Evolutionary conservation across 2,888 invertebrate species (phyloP).

Genomic region (Oeneis ivallda): DNA sequence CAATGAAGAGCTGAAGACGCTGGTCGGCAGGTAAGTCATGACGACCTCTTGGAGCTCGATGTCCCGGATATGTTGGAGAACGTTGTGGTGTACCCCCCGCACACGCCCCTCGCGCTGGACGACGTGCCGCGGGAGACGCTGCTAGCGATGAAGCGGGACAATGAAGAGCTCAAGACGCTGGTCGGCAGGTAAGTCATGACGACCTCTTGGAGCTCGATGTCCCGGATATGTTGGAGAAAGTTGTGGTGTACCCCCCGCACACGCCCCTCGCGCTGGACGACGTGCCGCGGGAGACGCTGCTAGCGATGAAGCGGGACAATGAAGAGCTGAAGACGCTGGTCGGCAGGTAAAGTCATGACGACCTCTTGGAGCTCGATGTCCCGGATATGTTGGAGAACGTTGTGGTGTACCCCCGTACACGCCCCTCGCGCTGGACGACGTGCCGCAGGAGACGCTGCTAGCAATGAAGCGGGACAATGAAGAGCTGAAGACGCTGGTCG

Average conservation of each 20-base stretch:
- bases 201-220: conserved; percentile 58
- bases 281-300: conserved; percentile 49
- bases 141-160: conserved; percentile 54
- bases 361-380: conserved; percentile 58
- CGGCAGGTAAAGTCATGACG: conserved; percentile 50
- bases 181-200: conserved; percentile 53
- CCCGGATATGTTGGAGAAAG: conserved; percentile 58
- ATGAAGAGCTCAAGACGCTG: conserved; percentile 57
- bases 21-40: conserved; percentile 55
- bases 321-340: conserved; percentile 59
- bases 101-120: conserved; percentile 63
- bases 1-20: conserved; percentile 58
- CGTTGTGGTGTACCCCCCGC: conserved; percentile 65
- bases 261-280: conserved; percentile 62
- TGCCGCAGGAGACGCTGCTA: conserved; percentile 50
- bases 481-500: conserved; percentile 54
- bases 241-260: conserved; percentile 68
- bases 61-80: conserved; percentile 58
- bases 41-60: conserved; percentile 56
- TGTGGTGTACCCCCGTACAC: conserved; percentile 65
- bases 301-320: conserved; percentile 55
- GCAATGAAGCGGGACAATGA: conserved; percentile 59
- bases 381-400: conserved; percentile 60
- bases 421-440: conserved; percentile 60
- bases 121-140: conserved; percentile 52